Evolutionary conservation across 2,888 invertebrate genomes (phyloP).

Genomic region (Parasteatoda lunata): DNA sequence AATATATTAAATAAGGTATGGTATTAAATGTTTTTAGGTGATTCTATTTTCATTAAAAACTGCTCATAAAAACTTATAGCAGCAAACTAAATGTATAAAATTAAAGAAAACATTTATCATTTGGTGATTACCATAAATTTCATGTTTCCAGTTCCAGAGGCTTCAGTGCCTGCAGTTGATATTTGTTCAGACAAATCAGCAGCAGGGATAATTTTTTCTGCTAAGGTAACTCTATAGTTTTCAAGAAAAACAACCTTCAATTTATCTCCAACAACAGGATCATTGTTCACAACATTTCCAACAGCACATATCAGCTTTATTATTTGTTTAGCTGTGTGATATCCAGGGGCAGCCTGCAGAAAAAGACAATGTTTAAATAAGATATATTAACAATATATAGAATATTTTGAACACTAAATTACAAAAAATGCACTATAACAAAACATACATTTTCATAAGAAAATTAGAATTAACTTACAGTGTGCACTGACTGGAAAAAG

Average conservation of each 20-base stretch:
- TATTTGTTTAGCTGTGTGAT: slow-evolving; percentile 98
- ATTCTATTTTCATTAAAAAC: no score
- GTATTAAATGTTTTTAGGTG: no score
- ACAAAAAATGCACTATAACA: no score
- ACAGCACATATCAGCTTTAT: slow-evolving; percentile 97
- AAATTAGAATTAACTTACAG: no score
- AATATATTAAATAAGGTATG: no score
- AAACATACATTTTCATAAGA: no score
- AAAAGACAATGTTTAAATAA: neutral
- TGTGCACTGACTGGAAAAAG: no score
- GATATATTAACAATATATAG: no score
- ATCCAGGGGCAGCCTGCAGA: slow-evolving; percentile 92
- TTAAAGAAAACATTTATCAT: neutral
- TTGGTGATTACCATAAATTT: slow-evolving; percentile 86
- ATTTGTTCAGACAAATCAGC: slow-evolving; percentile 99
- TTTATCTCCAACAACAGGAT: slow-evolving; percentile 96
- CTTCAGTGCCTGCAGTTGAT: slow-evolving; percentile 99
- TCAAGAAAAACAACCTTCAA: slow-evolving; percentile 91
- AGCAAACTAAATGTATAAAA: neutral
- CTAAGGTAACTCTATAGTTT: slow-evolving; percentile 98
- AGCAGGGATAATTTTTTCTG: slow-evolving; percentile 99
- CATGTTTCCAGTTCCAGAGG: slow-evolving; percentile 99
- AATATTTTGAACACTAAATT: no score
- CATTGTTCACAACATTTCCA: slow-evolving; percentile 95
- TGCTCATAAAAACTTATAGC: no score